Base-by-base conservation (phyloP, 2,797 vertebrate species). In the Arnoldichthys spilopterus region DNA sequence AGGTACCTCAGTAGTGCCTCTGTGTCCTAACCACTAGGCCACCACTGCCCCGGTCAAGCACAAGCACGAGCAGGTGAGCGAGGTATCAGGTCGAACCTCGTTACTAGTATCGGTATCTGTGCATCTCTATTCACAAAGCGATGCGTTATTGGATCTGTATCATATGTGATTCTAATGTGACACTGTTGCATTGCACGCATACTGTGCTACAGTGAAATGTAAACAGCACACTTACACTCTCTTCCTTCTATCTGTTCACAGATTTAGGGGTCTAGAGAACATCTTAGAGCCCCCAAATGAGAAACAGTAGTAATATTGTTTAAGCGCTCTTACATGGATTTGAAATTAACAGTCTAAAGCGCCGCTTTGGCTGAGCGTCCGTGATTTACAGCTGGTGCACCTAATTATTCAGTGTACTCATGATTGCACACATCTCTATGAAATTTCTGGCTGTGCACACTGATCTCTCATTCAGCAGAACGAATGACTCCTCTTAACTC, bases 251-350 rank as follows among this genome's bases (percentile, higher is more conserved):
- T 93, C 90, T 85, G 87, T 91, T 94, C 92, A 34, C 94, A 95
- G 94, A 94, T 94, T 88, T 94, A 94, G 92, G 90, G 93, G 93
- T 84, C 92, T 94, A 81, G 91, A 92, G 91, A 92, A 88, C 74
- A 47, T 79, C 90, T 83, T 84, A 85, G 88, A 91, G 82, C 78
- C 90, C 69, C 79, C 90, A 87, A 91, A 88, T 86, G 86, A 92
- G 80, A 86, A 89, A 62, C 74, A 89, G 83, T 86, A 85, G 79
- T 78, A 85, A 83, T 86, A 76, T 79, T 89, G 78, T 62, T 75
- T 68, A 78, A 34, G 49, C 16, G 22, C n/a, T 18, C 30, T 43
- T 66, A 30, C 62, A 3, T 37, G 3, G 34, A 8, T 24, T 6
- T 40, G 22, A 58, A 59, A 75, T 70, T 22, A 75, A 84, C 88